Evolutionary conservation across 2,113 vertebrate species (phyloP), one percentile per base, ranked within the genome.

Genomic region (Aphyosemion australe): DNA sequence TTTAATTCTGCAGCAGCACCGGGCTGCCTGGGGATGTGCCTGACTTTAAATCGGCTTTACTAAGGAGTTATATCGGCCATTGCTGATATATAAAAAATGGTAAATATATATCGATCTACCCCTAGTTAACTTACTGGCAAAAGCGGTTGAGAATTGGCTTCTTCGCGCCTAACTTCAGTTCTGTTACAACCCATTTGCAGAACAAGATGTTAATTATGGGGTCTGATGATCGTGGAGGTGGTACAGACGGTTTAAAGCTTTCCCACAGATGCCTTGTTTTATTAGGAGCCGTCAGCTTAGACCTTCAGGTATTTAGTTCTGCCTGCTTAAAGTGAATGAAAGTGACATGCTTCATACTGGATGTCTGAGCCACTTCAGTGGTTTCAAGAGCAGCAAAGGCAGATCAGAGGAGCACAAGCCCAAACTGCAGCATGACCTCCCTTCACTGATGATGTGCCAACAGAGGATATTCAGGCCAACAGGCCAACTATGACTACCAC

Each of bases 391-490:
- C 54, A 67, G 67, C 26, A 21, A 43, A 20, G 39, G 8, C 26
- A 19, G 18, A 79, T 62, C 32, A 65, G 31, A 34, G 59, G 37
- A 57, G 43, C 45, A 65, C 21, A 58, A 53, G 62, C 6, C 1
- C 50, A 61, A 51, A 34, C 66, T 45, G 14, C 6, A 50, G n/a
- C 48, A 4, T 1, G 59, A 50, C 68, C 43, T 68, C 53, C 56
- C 31, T 50, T 69, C 16, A 66, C 60, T 72, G 63, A 72, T 69
- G 69, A 69, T 47, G 60, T 80, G 86, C 73, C 78, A 84, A 52
- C 37, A 49, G 60, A 75, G 61, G 56, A 34, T 59, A 16, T n/a
- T 42, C 42, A 51, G 39, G 62, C 68, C 53, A 69, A 56, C 46
- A 51, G 65, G 43, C 62, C 68, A 61, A 53, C 51, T 56, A 70